These are phyloP conservation scores for Arothron firmamentum DNA, from an alignment of 2,113 vertebrate species.

Conservation along the genomic window DNA sequence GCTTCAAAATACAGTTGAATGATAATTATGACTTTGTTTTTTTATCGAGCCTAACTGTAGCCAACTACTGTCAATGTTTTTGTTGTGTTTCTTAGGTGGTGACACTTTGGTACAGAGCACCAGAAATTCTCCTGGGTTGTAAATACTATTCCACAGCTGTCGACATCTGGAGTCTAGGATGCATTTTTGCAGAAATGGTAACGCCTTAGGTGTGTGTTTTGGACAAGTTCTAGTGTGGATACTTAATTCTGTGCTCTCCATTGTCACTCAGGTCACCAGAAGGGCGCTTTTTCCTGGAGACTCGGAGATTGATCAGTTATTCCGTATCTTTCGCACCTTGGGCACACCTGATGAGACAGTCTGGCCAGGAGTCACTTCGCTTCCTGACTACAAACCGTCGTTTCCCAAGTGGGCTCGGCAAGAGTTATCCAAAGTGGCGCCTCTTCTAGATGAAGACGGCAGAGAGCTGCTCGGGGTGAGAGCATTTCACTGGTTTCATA, in stretches of 20 bases:
- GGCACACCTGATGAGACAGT: constrained; percentile 88
- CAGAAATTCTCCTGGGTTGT: constrained; percentile 93
- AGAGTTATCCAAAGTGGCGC: constrained; percentile 89
- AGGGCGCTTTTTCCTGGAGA: constrained; percentile 91
- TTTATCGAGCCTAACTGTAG: background rate
- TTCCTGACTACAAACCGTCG: constrained; percentile 94
- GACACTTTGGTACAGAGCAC: constrained; percentile 93
- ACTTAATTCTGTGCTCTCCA: background rate
- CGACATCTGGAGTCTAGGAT: constrained; percentile 95
- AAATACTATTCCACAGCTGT: constrained; percentile 96
- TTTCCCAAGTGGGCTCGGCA: constrained; percentile 93
- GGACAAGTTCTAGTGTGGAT: too few relatives aligned
- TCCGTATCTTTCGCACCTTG: constrained; percentile 91
- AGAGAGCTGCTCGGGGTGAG: constrained; percentile 87
- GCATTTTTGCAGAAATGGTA: constrained; percentile 98
- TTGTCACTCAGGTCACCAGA: constrained; percentile 78
- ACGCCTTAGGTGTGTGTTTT: background rate
- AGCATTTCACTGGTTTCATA: background rate
- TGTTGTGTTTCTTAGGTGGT: constrained; percentile 78
- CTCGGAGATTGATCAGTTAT: constrained; percentile 92
- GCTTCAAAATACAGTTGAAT: background rate
- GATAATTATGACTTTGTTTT: background rate
- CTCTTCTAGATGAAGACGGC: constrained; percentile 87
- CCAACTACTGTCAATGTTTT: background rate
- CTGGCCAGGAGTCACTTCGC: constrained; percentile 90